phyloP scores from a whole-genome alignment of 2,797 vertebrate genomes.

The Microtus obscurus region DNA sequence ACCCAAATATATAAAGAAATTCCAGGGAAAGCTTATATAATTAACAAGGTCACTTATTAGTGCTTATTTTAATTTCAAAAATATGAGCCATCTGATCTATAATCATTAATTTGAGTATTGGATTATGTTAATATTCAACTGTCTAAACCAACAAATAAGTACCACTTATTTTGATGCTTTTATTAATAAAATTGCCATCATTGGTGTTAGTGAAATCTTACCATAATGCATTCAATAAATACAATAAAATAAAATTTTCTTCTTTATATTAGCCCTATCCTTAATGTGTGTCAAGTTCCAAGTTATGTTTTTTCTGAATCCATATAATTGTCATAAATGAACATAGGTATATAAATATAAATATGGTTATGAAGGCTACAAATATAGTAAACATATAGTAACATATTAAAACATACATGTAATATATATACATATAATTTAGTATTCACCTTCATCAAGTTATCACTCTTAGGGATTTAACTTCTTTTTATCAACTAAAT shows the following conservation, averaged over 20 bases:
- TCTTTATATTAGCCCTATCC: background rate
- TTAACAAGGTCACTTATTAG: background rate
- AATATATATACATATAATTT: background rate
- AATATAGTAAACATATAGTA: background rate
- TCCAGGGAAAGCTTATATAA: background rate
- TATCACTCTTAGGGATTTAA: background rate
- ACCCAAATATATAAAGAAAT: background rate
- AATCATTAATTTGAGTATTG: slow-evolving; percentile 23
- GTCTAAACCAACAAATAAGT: background rate
- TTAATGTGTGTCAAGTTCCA: background rate
- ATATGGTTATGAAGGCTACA: background rate
- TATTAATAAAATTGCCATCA: slow-evolving; percentile 11
- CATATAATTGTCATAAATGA: slow-evolving; percentile 33
- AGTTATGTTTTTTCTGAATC: background rate
- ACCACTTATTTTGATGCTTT: background rate
- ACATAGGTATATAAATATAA: background rate
- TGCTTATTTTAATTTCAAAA: background rate
- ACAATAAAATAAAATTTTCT: background rate
- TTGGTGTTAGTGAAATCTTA: background rate
- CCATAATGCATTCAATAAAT: background rate
- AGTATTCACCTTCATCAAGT: background rate
- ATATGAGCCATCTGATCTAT: background rate
- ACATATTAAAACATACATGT: no score
- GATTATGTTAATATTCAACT: slow-evolving; percentile 3
- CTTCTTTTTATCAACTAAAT: background rate